Evolutionary conservation across 2,888 invertebrate genomes (phyloP).

Genomic region (Metopia argyrocephala): DNA sequence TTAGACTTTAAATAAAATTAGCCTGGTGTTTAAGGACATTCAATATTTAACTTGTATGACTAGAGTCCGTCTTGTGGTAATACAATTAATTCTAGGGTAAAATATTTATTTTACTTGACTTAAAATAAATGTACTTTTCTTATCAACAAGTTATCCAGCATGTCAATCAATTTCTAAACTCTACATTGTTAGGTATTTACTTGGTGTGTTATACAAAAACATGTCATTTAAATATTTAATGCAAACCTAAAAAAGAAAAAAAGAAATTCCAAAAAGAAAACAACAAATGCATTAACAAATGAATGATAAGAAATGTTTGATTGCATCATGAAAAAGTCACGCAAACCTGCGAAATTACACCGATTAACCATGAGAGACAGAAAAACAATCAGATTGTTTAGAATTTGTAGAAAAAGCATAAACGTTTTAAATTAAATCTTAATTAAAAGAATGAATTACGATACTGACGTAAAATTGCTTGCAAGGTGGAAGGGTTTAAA

Average conservation of each 20-base stretch:
- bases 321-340: conserved; percentile 16
- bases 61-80: background rate
- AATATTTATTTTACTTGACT: background rate
- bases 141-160: conserved; percentile 9
- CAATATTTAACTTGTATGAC: background rate
- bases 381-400: too few relatives aligned
- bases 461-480: too few relatives aligned
- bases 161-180: conserved; percentile 6
- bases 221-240: conserved; percentile 49
- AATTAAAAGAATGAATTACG: too few relatives aligned
- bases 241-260: background rate
- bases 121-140: background rate
- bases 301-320: background rate
- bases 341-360: conserved; percentile 23
- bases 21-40: background rate
- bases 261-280: background rate
- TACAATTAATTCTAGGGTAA: background rate
- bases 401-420: too few relatives aligned
- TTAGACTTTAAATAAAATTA: too few relatives aligned
- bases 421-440: too few relatives aligned
- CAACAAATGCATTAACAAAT: conserved; percentile 12
- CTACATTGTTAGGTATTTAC: conserved; percentile 1
- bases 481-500: too few relatives aligned
- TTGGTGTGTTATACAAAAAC: conserved; percentile 3
- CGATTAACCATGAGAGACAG: too few relatives aligned